Evolutionary conservation across 2,113 vertebrate genomes (phyloP), one percentile per base, ranked within the genome.

Genomic region (Dascyllus trimaculatus): DNA sequence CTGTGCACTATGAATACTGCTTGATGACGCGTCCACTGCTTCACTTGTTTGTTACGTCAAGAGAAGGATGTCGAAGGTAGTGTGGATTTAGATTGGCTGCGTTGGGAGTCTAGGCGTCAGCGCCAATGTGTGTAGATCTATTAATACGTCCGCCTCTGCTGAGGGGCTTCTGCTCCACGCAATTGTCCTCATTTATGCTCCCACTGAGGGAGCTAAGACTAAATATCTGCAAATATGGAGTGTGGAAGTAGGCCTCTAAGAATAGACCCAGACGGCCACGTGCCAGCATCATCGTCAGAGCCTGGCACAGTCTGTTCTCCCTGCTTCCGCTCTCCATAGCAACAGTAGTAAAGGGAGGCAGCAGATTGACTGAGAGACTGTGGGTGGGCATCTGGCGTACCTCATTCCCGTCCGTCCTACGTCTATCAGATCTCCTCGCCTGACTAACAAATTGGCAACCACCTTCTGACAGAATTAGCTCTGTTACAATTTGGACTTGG

Each of bases 321-420:
- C 64, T 58, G 59, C 86, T 88, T 85, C 84, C 56, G 69, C 84
- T 88, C 80, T 69, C 90, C 92, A 91, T 93, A 45, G 91, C 85
- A 92, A 92, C 88, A 52, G 88, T 90, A 92, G 90, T 93, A 93
- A 32, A 56, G 88, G 60, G 85, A 93, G 61, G 79, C 73, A 89
- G 85, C 82, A 90, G 89, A 91, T 87, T 89, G 91, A 87, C 68
- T 84, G 94, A 92, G 90, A 94, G 94, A 93, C 91, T 53, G 93
- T 91, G 86, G 92, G 93, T 75, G 91, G 85, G 84, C 83, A 71
- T 87, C 85, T 91, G 88, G 77, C 24, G 35, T 80, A 81, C 56
- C 74, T 86, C 72, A 69, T 72, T 70, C 48, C 75, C 66, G 70
- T 65, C 71, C 82, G 2, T 73, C 82, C 80, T 81, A 90, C 71